phyloP scores from a whole-genome alignment of 2,113 vertebrate species.

The rat (Rattus norvegicus) region GRCr8 NC_086030.1:50429501-50430000 shows the following conservation, averaged over 20 bases:
- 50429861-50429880: fast-evolving
- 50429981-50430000: fast-evolving
- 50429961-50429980: background rate
- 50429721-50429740: too few relatives aligned
- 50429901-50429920: background rate
- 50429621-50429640: slow-evolving; percentile 75
- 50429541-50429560: slow-evolving; percentile 89
- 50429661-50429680: too few relatives aligned
- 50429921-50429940: background rate
- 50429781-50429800: too few relatives aligned
- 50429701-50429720: too few relatives aligned
- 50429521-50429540: slow-evolving; percentile 92
- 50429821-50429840: background rate
- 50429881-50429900: background rate
- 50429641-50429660: background rate
- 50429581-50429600: slow-evolving; percentile 84
- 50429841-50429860: background rate
- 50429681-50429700: too few relatives aligned
- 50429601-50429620: slow-evolving; percentile 79
- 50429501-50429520: slow-evolving; percentile 91
- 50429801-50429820: too few relatives aligned
- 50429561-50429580: slow-evolving; percentile 83
- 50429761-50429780: too few relatives aligned
- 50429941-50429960: background rate
- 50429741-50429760: too few relatives aligned